Base-by-base conservation (phyloP, 2,888 invertebrate species). In the Drosophila dives region DNA sequence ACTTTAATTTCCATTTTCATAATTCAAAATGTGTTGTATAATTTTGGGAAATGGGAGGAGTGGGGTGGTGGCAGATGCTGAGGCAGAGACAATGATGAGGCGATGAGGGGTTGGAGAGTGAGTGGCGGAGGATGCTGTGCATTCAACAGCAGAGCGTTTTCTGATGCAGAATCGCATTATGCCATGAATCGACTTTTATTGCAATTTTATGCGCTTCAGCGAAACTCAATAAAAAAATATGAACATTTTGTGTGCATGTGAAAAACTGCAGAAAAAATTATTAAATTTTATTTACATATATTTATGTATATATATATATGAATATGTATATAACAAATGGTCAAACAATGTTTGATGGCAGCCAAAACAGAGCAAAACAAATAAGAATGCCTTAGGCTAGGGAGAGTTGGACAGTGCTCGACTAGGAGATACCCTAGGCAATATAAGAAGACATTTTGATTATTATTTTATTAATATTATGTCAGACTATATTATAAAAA, bases 191-290 rank as follows among this genome's bases (percentile, higher is more conserved):
- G 84, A 88, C 86, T 85, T 90, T 86, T 90, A 90, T 90, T 89
- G 90, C 90, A 86, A 90, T 90, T 90, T 86, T 75, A 76, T 84
- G 87, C 90, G 87, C 86, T 86, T 84, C 90, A 86, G 74, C 89
- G 87, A 81, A 90, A 81, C 89, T 84, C 90, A 86, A 86, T 90
- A 84, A 86, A 84, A 84, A 15, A 45, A 20, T 2, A 86, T 74
- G 64, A 64, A 72, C 61, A 72, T 72, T 80, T 74, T 71, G 65
- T 69, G 63, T 40, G 63, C 64, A 56, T 53, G 36, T 49, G 62
- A 67, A 53, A 60, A 51, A 61, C 64, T 59, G 23, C 68, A 62
- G 40, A 61, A 63, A 54, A 56, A 33, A 34, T 59, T 59, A 63
- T 53, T 50, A 50, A 38, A 56, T 55, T 63, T 61, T 68, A 75